A percentile compares a stretch with the other conserved stretches of the same genome.
These are phyloP conservation scores for Apogon hyalosoma DNA, from an alignment of 2,797 vertebrate genomes.

Conservation along the genomic window DNA sequence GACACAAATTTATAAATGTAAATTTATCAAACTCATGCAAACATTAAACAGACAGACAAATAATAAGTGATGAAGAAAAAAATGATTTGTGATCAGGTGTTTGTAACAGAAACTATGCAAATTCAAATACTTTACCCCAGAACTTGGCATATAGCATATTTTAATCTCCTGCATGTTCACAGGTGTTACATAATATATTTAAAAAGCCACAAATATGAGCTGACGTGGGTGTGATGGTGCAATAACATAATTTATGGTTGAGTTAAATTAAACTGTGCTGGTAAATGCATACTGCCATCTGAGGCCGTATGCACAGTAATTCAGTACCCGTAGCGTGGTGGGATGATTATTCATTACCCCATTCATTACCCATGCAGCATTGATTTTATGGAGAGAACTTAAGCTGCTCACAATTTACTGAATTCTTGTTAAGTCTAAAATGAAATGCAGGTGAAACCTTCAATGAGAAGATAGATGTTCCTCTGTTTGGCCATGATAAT, in stretches of 20 bases:
- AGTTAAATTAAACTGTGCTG: slow-evolving; percentile 4
- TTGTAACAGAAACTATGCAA: too few relatives aligned
- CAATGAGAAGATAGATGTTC: slow-evolving; percentile 89
- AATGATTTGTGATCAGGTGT: too few relatives aligned
- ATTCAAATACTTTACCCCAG: neutral
- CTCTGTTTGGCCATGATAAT: slow-evolving; percentile 89
- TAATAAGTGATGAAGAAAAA: too few relatives aligned
- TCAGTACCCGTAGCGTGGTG: neutral
- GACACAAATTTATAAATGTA: too few relatives aligned
- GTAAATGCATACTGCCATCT: too few relatives aligned
- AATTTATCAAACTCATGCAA: too few relatives aligned
- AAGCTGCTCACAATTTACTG: slow-evolving; percentile 81
- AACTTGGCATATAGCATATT: neutral
- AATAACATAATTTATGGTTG: neutral
- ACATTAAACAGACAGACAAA: too few relatives aligned
- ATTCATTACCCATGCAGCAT: slow-evolving; percentile 75
- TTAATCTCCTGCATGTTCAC: neutral
- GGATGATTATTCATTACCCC: slow-evolving; percentile 21
- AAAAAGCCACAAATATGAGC: too few relatives aligned
- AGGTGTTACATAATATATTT: neutral
- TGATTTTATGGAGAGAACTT: neutral
- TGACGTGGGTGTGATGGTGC: neutral
- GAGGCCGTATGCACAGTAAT: neutral
- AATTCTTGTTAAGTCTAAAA: slow-evolving; percentile 89
- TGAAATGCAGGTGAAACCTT: slow-evolving; percentile 90